These are phyloP conservation scores for Imbricaverruca yamaguchii DNA, from an alignment of 2,888 invertebrate genomes.

Conservation along the genomic window DNA sequence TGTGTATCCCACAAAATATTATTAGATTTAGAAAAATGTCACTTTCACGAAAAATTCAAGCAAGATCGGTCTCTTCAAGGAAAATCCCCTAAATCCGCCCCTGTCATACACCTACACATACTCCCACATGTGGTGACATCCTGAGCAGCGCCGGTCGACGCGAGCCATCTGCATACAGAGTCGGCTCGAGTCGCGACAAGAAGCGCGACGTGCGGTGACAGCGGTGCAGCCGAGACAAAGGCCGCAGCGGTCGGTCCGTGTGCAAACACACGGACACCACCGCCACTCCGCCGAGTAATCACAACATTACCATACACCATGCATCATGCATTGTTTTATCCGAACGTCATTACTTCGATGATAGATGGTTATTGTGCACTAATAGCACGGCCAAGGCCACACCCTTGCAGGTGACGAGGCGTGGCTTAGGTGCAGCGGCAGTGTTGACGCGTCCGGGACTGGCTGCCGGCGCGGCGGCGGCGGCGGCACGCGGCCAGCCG, in stretches of 20 bases:
- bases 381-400: neutral
- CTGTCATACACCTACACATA: no score
- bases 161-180: no score
- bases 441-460: no score
- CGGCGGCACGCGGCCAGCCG: neutral
- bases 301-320: slow-evolving; percentile 8
- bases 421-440: neutral
- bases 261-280: neutral
- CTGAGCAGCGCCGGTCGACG: no score
- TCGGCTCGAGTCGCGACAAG: neutral
- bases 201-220: neutral
- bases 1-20: no score
- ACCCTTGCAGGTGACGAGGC: slow-evolving; percentile 9
- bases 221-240: neutral
- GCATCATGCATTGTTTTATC: slow-evolving; percentile 11
- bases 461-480: neutral
- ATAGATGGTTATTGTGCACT: slow-evolving; percentile 5
- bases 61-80: no score
- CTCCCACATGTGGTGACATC: no score
- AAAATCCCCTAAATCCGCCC: no score
- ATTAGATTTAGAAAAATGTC: no score
- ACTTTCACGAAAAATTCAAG: no score
- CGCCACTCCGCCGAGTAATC: neutral
- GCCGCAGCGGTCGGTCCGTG: neutral
- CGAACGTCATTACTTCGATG: neutral